Evolutionary conservation across 2,888 invertebrate species (phyloP).

Genomic region (Nineta flava): DNA sequence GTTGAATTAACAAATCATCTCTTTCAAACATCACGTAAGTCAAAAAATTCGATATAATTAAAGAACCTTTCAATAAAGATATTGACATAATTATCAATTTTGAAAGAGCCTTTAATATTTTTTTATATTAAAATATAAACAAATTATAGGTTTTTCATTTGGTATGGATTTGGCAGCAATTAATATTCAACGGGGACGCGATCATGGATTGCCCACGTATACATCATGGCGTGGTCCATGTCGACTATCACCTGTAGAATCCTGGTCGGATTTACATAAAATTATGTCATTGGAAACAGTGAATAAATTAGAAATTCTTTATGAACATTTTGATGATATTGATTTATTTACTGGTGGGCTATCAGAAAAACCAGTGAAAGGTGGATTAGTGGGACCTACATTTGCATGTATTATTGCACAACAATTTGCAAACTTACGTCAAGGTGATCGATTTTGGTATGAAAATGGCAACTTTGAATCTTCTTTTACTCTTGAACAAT

Average conservation of each 20-base stretch:
- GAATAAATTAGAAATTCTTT: conserved; percentile 36
- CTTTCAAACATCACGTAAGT: conserved; percentile 48
- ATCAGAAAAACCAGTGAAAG: conserved; percentile 62
- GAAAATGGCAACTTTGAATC: conserved; percentile 61
- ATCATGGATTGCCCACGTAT: conserved; percentile 73
- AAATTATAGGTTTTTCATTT: conserved; percentile 37
- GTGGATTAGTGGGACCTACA: conserved; percentile 71
- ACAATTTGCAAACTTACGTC: conserved; percentile 62
- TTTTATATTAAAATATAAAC: no score
- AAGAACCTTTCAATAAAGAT: not conserved
- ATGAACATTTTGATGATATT: conserved; percentile 59
- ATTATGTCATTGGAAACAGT: conserved; percentile 40
- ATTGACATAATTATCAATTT: no score
- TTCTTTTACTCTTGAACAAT: conserved; percentile 59
- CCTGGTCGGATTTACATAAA: conserved; percentile 53
- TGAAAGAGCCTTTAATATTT: no score
- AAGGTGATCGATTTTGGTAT: conserved; percentile 71
- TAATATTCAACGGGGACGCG: conserved; percentile 74
- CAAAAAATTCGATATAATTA: not conserved
- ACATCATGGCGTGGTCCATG: conserved; percentile 67
- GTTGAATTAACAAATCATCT: conserved; percentile 69
- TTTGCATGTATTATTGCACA: conserved; percentile 80
- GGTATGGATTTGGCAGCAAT: conserved; percentile 79
- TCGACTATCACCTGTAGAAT: conserved; percentile 45
- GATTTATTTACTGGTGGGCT: conserved; percentile 74